These are phyloP conservation scores for Drosophila pseudotalamancana DNA, from an alignment of 2,888 invertebrate genomes.

Conservation along the genomic window DNA sequence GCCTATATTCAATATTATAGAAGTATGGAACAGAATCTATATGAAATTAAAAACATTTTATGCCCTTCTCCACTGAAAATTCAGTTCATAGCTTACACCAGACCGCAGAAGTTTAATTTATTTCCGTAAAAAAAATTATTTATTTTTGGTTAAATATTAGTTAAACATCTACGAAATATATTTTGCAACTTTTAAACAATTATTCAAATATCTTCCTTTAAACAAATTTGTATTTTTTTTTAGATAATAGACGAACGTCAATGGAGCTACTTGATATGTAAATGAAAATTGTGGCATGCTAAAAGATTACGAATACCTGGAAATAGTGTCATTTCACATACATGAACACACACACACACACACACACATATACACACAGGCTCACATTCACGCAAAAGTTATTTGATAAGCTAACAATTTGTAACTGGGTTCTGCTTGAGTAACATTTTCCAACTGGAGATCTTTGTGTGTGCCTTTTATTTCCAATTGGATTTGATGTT, in stretches of 20 bases:
- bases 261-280: constrained; percentile 60
- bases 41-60: too few species aligned
- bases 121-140: too few species aligned
- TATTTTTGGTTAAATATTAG: too few species aligned
- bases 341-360: not conserved
- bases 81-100: not conserved
- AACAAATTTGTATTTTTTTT: constrained; percentile 41
- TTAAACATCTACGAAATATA: too few species aligned
- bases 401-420: constrained; percentile 55
- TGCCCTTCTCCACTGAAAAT: not conserved
- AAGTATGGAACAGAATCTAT: too few species aligned
- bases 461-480: constrained; percentile 32
- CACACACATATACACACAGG: constrained; percentile 2
- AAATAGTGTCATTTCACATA: constrained; percentile 53
- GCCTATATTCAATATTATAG: too few species aligned
- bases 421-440: constrained; percentile 60
- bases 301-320: constrained; percentile 32
- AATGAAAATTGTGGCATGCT: constrained; percentile 63
- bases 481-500: constrained; percentile 46
- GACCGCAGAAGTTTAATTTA: too few species aligned
- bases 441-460: constrained; percentile 61
- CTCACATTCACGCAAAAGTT: not conserved
- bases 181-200: not conserved
- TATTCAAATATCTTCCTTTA: constrained; percentile 23
- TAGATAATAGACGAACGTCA: constrained; percentile 17